A percentile compares a stretch with the other conserved stretches of the same genome.
These are phyloP conservation scores for Globia sparganii DNA, from an alignment of 2,888 invertebrate genomes.

Conservation along the genomic window DNA sequence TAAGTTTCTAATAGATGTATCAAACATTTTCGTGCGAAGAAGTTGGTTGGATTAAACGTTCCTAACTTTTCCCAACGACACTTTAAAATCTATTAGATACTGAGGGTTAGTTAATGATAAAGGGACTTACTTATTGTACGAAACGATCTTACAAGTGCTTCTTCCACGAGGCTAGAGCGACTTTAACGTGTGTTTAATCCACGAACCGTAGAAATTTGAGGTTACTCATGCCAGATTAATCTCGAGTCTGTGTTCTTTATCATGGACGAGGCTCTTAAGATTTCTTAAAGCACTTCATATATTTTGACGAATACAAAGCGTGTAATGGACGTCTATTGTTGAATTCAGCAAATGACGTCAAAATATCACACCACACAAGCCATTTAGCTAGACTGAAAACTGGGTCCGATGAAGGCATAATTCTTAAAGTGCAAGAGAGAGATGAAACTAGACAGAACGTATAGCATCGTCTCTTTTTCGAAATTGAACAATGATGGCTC, in stretches of 20 bases:
- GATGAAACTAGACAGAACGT: not conserved
- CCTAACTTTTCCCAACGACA: not conserved
- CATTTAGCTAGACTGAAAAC: slow-evolving; percentile 23
- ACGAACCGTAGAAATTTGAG: slow-evolving; percentile 8
- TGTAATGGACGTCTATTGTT: not conserved
- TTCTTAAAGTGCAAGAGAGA: slow-evolving; percentile 3
- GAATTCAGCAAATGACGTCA: not conserved
- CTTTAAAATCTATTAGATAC: not conserved
- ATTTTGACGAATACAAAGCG: not conserved
- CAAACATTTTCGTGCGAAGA: not conserved
- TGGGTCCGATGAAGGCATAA: not conserved
- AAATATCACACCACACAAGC: not conserved
- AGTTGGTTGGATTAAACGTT: not conserved
- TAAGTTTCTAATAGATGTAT: not conserved
- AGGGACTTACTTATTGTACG: not conserved
- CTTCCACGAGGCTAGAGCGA: slow-evolving; percentile 6
- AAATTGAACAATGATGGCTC: not conserved
- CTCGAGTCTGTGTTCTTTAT: slow-evolving; percentile 3
- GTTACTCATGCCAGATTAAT: not conserved
- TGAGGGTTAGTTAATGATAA: not conserved
- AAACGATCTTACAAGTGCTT: not conserved
- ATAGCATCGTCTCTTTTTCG: slow-evolving; percentile 7
- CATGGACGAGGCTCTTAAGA: not conserved
- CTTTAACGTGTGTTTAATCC: slow-evolving; percentile 9
- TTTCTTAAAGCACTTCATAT: not conserved